Evolutionary conservation across 2,888 invertebrate genomes (phyloP).

Genomic region (Isoperla grammatica): DNA sequence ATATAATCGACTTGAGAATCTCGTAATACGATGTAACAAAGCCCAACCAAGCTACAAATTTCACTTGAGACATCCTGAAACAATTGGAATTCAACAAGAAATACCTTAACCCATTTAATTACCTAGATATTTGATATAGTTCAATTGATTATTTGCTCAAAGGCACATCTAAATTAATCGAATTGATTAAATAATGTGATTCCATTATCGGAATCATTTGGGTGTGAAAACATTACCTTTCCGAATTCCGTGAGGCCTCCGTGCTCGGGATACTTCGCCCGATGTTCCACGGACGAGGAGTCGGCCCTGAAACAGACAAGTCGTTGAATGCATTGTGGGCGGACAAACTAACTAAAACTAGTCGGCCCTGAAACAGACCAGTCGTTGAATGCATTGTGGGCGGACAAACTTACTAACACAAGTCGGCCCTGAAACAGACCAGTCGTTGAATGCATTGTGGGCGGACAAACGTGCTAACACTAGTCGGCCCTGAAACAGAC

Average conservation of each 20-base stretch:
- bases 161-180: not conserved
- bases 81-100: not conserved
- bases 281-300: conserved; percentile 34
- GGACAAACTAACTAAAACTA: conserved; percentile 1
- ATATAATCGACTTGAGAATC: too few relatives aligned
- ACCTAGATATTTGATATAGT: not conserved
- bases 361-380: not conserved
- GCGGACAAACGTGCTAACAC: not conserved
- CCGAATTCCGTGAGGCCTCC: conserved; percentile 43
- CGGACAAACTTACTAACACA: not conserved
- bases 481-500: not conserved
- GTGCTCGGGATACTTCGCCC: conserved; percentile 32
- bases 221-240: conserved; percentile 37
- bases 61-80: not conserved
- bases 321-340: too few relatives aligned
- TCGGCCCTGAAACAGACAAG: conserved; percentile 39
- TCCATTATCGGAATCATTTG: not conserved
- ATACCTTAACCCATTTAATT: not conserved
- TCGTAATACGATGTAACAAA: too few relatives aligned
- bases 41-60: too few relatives aligned
- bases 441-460: not conserved
- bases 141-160: not conserved
- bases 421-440: not conserved
- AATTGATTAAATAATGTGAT: not conserved
- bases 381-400: not conserved